A percentile compares a stretch with the other conserved stretches of the same genome.
These are phyloP conservation scores for Paedocypris micromegethes DNA, from an alignment of 2,797 vertebrate species.

Conservation along the genomic window DNA sequence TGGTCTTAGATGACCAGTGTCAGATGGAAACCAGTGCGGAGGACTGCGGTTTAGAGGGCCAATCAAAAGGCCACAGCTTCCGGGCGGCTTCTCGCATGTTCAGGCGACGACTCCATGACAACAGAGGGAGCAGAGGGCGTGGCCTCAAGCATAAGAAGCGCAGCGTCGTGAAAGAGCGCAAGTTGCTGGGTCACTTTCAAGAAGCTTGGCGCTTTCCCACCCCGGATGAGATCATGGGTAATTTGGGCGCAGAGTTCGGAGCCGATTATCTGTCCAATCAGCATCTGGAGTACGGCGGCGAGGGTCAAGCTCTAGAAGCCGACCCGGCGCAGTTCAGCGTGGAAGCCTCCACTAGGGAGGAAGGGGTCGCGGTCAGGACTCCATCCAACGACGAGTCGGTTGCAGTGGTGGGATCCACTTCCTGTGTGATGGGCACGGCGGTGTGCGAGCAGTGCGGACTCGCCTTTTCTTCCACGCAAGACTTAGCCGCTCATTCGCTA, in stretches of 20 bases:
- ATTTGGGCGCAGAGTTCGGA: conserved; percentile 59
- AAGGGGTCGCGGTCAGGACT: conserved; percentile 51
- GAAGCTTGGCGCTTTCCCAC: conserved; percentile 67
- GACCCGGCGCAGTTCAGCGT: conserved; percentile 54
- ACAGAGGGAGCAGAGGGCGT: conserved; percentile 58
- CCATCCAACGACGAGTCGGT: conserved; percentile 65
- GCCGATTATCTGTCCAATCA: conserved; percentile 68
- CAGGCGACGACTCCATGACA: conserved; percentile 54
- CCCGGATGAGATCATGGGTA: conserved; percentile 57
- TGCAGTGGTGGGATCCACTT: conserved; percentile 73
- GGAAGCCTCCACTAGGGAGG: conserved; percentile 56
- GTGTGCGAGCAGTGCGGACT: conserved; percentile 86
- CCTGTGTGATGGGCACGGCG: conserved; percentile 66
- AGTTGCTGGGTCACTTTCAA: conserved; percentile 48
- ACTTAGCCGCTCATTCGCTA: conserved; percentile 81
- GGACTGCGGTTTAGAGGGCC: conserved; percentile 52
- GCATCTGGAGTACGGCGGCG: conserved; percentile 56
- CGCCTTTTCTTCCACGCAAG: conserved; percentile 82
- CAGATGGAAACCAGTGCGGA: conserved; percentile 49
- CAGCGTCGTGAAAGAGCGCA: conserved; percentile 59
- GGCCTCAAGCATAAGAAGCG: conserved; percentile 66
- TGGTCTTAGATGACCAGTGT: conserved; percentile 47
- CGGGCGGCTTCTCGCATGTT: conserved; percentile 52
- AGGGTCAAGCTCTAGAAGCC: conserved; percentile 54
- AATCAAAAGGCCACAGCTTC: conserved; percentile 49